Conservation (phyloP, 2,888 invertebrate species). For the Nomada fabriciana region DNA sequence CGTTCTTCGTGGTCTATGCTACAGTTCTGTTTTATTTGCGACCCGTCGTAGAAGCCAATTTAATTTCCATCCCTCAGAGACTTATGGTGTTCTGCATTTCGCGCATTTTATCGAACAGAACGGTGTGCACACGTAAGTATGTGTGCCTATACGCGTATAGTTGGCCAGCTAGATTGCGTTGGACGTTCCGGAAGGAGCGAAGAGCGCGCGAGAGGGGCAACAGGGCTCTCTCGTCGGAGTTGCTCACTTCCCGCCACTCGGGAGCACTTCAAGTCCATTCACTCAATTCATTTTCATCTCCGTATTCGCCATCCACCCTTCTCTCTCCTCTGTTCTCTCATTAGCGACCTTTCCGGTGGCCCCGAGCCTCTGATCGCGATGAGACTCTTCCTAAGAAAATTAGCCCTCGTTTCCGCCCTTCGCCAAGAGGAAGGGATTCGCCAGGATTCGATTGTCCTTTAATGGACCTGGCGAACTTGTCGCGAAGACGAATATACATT, state of each 20-base stretch:
- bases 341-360: conserved; percentile 81
- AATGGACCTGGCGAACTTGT: conserved; percentile 28
- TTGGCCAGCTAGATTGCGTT: conserved; percentile 62
- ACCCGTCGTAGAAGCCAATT: not conserved
- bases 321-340: conserved; percentile 80
- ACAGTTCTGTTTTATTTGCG: too few species aligned
- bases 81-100: not conserved
- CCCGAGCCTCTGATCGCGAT: conserved; percentile 68
- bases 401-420: conserved; percentile 72
- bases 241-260: conserved; percentile 84
- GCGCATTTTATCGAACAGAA: conserved; percentile 16
- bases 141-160: conserved; percentile 10
- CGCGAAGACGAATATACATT: not conserved
- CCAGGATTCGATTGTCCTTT: conserved; percentile 70
- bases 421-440: conserved; percentile 33
- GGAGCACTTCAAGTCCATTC: conserved; percentile 82
- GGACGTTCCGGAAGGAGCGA: conserved; percentile 66
- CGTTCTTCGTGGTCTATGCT: too few species aligned
- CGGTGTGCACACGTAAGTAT: not conserved
- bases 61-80: not conserved
- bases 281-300: conserved; percentile 84
- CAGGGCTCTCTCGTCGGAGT: conserved; percentile 69
- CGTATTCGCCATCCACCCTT: conserved; percentile 79
- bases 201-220: conserved; percentile 50
- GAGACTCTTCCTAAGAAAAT: conserved; percentile 79